Evolutionary conservation across 2,113 vertebrate species (phyloP), one percentile per base, ranked within the genome.

Genomic region (Barnardius zonarius): DNA sequence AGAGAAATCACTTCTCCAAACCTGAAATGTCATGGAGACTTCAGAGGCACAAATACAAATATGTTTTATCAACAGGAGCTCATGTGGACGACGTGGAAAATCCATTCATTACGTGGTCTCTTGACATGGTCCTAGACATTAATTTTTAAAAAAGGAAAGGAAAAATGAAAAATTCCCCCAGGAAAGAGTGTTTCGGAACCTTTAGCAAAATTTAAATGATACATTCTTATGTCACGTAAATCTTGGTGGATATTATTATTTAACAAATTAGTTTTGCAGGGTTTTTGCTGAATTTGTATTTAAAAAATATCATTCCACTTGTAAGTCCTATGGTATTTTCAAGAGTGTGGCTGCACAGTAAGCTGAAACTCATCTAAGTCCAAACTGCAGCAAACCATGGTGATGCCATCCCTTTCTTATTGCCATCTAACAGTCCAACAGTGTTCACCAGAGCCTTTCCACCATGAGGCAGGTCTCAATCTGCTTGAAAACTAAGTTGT

Each of bases 141-240:
- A 17, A 37, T 81, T 64, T 33, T 5, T 17, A 9, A 12, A 35
- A 41, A 55, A 59, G 37, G 22, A 10, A 75, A 68, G 13, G 13
- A 5, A 61, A 44, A 59, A 44, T 33, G 59, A 33, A 69, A 55
- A n/a, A 2, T 33, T 66, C 17, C 17, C 13, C 1, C 19, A 27
- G n/a, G 37, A 59, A 59, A 86, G 22, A 20, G 7, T 28, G 4
- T 59, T 16, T 81, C 35, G 12, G 57, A 70, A 28, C 41, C 17
- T 69, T 79, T 48, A 81, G 55, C 33, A 78, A 59, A 86, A 73
- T 57, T 13, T 37, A 37, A 80, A 0, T 64, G 10, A 24, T 70
- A 6, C 3, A 3, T 48, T 43, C 11, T 69, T 43, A 37, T 1
- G 10, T 67, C 4, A 1, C 5, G 0, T 68, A n/a, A 91, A 55